Conservation (phyloP, 2,797 vertebrate species). For the Cuculus canorus region DNA sequence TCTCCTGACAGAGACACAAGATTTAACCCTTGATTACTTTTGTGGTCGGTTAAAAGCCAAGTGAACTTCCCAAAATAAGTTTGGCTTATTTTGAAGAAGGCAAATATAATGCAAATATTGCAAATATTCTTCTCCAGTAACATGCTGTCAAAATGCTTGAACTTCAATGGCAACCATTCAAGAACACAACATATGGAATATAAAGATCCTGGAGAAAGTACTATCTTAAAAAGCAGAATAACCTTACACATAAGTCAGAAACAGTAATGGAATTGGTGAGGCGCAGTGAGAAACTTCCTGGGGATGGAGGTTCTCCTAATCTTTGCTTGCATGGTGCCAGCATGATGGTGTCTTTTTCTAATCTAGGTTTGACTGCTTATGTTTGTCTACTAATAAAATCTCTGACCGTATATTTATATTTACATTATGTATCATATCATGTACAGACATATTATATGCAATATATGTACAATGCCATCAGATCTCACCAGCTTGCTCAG, state of each 20-base stretch:
- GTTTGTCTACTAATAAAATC: neutral
- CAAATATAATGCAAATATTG: neutral
- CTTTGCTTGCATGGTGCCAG: neutral
- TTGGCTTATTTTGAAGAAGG: too few species aligned
- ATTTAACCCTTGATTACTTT: neutral
- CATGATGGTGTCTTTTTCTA: accelerated
- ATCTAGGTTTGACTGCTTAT: neutral
- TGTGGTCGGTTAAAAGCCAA: neutral
- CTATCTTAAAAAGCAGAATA: neutral
- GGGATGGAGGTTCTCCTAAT: neutral
- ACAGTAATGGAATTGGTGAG: neutral
- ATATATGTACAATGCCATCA: neutral
- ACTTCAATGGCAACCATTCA: neutral
- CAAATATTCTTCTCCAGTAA: neutral
- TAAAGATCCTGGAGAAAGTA: neutral
- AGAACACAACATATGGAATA: neutral
- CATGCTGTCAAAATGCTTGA: neutral
- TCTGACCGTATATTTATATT: neutral
- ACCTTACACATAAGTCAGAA: neutral
- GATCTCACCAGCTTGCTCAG: neutral
- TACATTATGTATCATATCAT: neutral
- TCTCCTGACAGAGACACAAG: neutral
- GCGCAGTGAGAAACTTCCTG: neutral
- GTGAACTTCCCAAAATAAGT: neutral
- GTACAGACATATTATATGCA: neutral